Evolutionary conservation across 2,888 invertebrate species (phyloP).

Genomic region (Brachycybe producta): DNA sequence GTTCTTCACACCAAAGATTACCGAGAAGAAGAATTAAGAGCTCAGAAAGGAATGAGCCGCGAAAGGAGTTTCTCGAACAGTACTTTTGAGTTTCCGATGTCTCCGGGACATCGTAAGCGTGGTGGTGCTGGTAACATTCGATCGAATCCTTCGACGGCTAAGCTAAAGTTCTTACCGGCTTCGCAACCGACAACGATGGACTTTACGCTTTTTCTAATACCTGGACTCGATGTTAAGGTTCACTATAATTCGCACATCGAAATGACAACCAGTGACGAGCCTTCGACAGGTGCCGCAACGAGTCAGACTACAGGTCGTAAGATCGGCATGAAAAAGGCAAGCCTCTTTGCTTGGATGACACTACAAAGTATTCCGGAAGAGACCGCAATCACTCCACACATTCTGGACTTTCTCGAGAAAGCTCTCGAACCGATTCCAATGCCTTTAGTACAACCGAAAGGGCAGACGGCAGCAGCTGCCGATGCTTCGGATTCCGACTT

Average conservation of each 20-base stretch:
- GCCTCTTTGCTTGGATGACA: slow-evolving; percentile 88
- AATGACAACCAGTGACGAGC: slow-evolving; percentile 43
- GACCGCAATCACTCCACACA: slow-evolving; percentile 92
- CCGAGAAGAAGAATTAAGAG: slow-evolving; percentile 47
- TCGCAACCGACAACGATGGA: slow-evolving; percentile 33
- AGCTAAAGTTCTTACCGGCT: slow-evolving; percentile 22
- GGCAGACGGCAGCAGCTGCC: not conserved
- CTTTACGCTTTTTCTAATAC: slow-evolving; percentile 77
- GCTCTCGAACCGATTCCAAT: slow-evolving; percentile 86
- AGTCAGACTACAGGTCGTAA: slow-evolving; percentile 18
- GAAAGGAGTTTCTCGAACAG: slow-evolving; percentile 55
- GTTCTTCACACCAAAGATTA: slow-evolving; percentile 82
- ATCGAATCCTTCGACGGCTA: slow-evolving; percentile 22
- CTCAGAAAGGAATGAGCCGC: slow-evolving; percentile 29
- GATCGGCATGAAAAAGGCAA: slow-evolving; percentile 62
- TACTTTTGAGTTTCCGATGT: slow-evolving; percentile 41
- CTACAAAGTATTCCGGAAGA: slow-evolving; percentile 94
- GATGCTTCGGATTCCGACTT: slow-evolving; percentile 4
- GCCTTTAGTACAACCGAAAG: slow-evolving; percentile 25
- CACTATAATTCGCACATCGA: slow-evolving; percentile 69
- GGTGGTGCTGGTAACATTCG: slow-evolving; percentile 11
- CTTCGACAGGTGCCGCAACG: too few species aligned
- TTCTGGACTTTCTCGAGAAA: slow-evolving; percentile 92
- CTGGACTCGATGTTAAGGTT: slow-evolving; percentile 76
- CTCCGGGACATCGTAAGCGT: slow-evolving; percentile 42